phyloP scores from a whole-genome alignment of 2,113 vertebrate genomes.

The Montifringilla adamsi region DNA sequence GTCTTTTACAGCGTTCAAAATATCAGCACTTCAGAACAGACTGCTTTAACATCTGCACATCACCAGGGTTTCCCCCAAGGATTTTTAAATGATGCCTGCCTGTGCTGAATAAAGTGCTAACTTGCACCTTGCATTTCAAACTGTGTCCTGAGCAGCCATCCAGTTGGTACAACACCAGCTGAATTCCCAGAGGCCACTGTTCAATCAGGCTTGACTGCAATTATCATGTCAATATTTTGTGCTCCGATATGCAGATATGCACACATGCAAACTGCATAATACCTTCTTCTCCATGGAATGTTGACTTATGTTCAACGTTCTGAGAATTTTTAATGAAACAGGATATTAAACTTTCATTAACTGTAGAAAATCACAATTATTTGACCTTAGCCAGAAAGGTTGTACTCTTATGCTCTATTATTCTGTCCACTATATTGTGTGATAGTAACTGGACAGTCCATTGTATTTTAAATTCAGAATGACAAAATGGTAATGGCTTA shows the following conservation, averaged over 20 bases:
- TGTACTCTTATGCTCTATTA: not conserved
- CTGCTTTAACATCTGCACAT: constrained; percentile 85
- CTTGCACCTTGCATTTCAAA: constrained; percentile 89
- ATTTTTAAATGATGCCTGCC: constrained; percentile 89
- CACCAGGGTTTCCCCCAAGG: constrained; percentile 82
- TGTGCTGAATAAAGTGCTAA: constrained; percentile 87
- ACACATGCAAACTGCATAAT: constrained; percentile 84
- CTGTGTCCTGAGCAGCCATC: constrained; percentile 92
- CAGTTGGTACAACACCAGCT: constrained; percentile 88
- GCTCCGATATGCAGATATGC: constrained; percentile 86
- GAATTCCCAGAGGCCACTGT: constrained; percentile 85
- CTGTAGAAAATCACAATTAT: constrained; percentile 68
- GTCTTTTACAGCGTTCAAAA: constrained; percentile 71
- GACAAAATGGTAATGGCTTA: not conserved
- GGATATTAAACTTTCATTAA: constrained; percentile 74
- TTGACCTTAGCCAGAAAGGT: constrained; percentile 68
- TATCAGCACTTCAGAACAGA: constrained; percentile 80
- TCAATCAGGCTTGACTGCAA: constrained; percentile 90
- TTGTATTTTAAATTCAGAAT: not conserved
- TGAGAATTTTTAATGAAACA: constrained; percentile 80
- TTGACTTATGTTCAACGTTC: constrained; percentile 78
- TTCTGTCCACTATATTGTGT: not conserved
- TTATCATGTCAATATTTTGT: constrained; percentile 98
- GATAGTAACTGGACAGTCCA: not conserved
- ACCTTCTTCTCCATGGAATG: constrained; percentile 80